Evolutionary conservation across 2,113 vertebrate genomes (phyloP), one percentile per base, ranked within the genome.

Genomic region (Gasterosteus nipponicus): DNA sequence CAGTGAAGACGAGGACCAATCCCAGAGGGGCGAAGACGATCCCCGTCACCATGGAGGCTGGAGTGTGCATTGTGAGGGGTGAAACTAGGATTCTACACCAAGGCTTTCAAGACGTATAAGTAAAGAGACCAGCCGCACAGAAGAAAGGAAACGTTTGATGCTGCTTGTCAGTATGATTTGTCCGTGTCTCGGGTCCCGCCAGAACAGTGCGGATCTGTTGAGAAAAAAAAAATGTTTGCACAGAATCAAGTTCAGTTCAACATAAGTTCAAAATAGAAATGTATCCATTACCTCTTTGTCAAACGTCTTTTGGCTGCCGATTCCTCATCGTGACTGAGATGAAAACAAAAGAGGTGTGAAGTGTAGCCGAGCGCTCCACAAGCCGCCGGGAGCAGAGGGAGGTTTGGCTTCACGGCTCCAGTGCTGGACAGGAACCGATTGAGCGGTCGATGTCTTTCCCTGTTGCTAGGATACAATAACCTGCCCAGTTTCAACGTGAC

Each of bases 21-120:
- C 94, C 94, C 81, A 95, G 65, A 2, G 94, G 94, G 59, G 94
- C 87, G n/a, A 95, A 95, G 66, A 95, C 94, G 0, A 95, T 94
- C 38, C 94, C 94, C 82, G 89, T 94, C 82, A 95, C 93, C 92
- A 95, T 95, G 49, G 94, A 92, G 10, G 83, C 86, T 10, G 94
- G 92, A 35, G 94, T 95, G 49, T 95, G 93, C 94, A 94, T 95
- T n/a, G 2, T 70, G 39, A 12, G 38, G 11, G 19, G 22, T 7
- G 35, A 33, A 41, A 46, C 22, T 19, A 7, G 11, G 39, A 58
- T 51, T 58, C 7, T 73, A 3, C n/a, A 19, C 15, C 1, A 26
- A 18, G 59, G 22, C 16, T 44, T 7, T 71, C 11, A 31, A 53
- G 14, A 53, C 15, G 2, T 56, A 6, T 2, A 49, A 38, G 4